phyloP scores from a whole-genome alignment of 2,113 vertebrate genomes.

The Pachyramphus minor region DNA sequence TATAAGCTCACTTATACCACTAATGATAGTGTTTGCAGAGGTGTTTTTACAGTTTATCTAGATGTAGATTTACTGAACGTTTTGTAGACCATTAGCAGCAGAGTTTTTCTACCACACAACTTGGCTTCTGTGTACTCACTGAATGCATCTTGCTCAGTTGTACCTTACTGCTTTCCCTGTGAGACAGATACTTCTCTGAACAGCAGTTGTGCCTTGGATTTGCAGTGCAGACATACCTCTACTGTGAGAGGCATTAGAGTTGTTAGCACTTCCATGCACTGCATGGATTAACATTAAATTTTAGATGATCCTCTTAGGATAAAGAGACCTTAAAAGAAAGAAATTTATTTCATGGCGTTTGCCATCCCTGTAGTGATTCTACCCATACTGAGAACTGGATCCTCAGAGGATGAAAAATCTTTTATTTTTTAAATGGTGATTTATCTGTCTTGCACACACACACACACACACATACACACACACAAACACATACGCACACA shows the following conservation, averaged over 20 bases:
- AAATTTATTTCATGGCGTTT: not conserved
- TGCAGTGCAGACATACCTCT: not conserved
- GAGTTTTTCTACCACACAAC: not conserved
- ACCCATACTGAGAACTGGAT: not conserved
- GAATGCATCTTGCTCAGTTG: not conserved
- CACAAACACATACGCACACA: too few relatives aligned
- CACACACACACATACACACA: not conserved
- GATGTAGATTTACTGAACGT: not conserved
- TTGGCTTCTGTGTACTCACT: not conserved
- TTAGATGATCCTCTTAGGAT: not conserved
- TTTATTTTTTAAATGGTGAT: not conserved
- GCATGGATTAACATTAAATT: not conserved
- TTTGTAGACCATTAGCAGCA: not conserved
- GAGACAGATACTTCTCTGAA: not conserved
- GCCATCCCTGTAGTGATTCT: not conserved
- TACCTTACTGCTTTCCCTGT: not conserved
- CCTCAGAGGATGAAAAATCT: not conserved
- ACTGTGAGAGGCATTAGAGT: not conserved
- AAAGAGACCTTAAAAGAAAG: not conserved
- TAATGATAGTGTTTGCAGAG: not conserved
- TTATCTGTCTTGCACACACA: not conserved
- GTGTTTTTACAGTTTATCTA: not conserved
- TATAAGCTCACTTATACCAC: not conserved
- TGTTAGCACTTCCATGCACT: not conserved
- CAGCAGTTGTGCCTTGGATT: not conserved